Conservation (phyloP, 1,140 invertebrate species). For the Atta cephalotes region DNA sequence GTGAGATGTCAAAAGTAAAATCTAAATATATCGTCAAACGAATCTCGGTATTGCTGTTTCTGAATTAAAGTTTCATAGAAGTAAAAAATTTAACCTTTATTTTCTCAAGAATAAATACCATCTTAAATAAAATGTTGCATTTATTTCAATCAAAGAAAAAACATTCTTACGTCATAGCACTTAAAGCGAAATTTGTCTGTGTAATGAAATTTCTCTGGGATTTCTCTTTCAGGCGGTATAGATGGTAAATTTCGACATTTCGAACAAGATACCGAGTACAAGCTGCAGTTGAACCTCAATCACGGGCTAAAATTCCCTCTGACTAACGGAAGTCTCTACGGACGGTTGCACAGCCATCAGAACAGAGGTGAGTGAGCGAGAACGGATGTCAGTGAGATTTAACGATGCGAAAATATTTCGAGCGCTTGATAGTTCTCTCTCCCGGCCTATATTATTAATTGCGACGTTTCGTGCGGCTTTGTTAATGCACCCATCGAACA, state of each 20-base stretch:
- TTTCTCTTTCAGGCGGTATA: slow-evolving; percentile 84
- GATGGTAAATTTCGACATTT: slow-evolving; percentile 88
- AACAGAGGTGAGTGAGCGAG: slow-evolving; percentile 77
- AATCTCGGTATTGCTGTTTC: background rate
- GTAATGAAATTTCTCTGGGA: slow-evolving; percentile 35
- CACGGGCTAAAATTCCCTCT: slow-evolving; percentile 87
- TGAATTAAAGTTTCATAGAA: background rate
- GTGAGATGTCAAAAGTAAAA: background rate
- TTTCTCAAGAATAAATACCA: background rate
- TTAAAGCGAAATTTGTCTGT: background rate
- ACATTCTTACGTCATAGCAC: background rate
- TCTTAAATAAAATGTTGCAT: background rate
- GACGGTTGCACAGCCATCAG: slow-evolving; percentile 82
- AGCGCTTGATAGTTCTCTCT: slow-evolving; percentile 11
- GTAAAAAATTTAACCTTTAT: background rate
- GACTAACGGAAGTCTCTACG: slow-evolving; percentile 88
- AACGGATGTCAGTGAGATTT: slow-evolving; percentile 49
- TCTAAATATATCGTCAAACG: background rate
- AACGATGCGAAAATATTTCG: slow-evolving; percentile 41
- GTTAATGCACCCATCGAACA: slow-evolving; percentile 10
- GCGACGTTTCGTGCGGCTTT: slow-evolving; percentile 34
- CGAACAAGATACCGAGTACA: slow-evolving; percentile 83
- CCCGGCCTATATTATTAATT: slow-evolving; percentile 39
- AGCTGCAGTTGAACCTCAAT: slow-evolving; percentile 83
- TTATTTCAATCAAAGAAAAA: background rate